phyloP scores from a whole-genome alignment of 2,113 vertebrate species.

The Garra rufa region DNA sequence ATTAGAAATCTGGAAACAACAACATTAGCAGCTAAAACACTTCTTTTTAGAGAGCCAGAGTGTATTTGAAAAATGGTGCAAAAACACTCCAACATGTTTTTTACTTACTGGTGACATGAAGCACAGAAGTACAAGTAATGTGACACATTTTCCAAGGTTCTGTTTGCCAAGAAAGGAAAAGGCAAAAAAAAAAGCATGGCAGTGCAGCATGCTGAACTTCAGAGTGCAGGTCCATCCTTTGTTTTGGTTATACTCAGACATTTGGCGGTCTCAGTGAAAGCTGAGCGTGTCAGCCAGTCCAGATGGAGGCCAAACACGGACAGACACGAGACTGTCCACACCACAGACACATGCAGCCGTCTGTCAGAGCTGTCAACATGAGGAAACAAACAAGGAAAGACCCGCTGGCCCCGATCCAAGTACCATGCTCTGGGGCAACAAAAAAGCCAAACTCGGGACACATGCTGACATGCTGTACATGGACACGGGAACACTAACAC shows the following conservation, averaged over 20 bases:
- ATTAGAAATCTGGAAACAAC: constrained; percentile 2
- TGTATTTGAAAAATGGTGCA: not conserved
- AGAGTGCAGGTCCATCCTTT: constrained; percentile 9
- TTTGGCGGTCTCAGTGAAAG: constrained; percentile 17
- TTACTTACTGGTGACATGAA: not conserved
- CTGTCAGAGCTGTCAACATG: constrained; percentile 20
- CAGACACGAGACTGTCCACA: constrained; percentile 4
- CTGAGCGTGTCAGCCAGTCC: constrained; percentile 18
- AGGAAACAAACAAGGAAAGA: constrained; percentile 11
- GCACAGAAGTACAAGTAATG: not conserved
- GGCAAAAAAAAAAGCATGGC: not conserved
- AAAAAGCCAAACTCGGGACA: not conserved
- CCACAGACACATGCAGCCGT: constrained; percentile 15
- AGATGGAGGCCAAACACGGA: constrained; percentile 29
- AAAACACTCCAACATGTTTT: not conserved
- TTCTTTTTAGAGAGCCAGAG: not conserved
- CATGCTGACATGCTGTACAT: not conserved
- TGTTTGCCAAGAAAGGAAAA: constrained; percentile 3
- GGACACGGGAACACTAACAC: not conserved
- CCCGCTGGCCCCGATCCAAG: constrained; percentile 1
- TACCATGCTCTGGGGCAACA: not conserved
- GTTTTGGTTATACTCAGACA: constrained; percentile 33
- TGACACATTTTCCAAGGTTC: constrained; percentile 11
- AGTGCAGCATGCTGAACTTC: not conserved
- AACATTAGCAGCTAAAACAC: not conserved